Percentiles rank a stretch among this genome's conserved stretches.
phyloP scores from a whole-genome alignment of 2,888 invertebrate species.

The Liopterus haemorrhoidalis region DNA sequence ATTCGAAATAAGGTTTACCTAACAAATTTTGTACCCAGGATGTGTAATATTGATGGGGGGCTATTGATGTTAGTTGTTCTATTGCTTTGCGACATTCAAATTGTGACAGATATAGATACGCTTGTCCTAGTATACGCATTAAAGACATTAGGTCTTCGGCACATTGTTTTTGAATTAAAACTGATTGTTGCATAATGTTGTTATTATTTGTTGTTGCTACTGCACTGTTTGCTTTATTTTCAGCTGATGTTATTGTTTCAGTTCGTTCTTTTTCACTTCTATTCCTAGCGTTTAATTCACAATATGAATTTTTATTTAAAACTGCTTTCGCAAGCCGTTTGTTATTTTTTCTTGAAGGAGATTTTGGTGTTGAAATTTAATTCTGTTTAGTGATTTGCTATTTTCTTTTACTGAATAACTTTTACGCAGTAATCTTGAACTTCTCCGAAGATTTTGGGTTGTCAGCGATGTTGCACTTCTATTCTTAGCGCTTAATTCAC shows the following conservation, averaged over 20 bases:
- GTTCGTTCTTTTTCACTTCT: conserved; percentile 55
- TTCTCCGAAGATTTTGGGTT: too few species aligned
- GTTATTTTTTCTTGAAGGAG: conserved; percentile 85
- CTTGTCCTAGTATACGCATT: conserved; percentile 76
- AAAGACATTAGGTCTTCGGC: conserved; percentile 73
- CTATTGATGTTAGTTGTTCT: conserved; percentile 70
- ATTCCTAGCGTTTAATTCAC: conserved; percentile 73
- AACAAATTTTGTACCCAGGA: conserved; percentile 88
- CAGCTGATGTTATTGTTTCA: conserved; percentile 60
- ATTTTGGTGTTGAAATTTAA: conserved; percentile 85
- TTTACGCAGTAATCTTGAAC: too few species aligned
- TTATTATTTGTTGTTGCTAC: conserved; percentile 37
- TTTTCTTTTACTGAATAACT: too few species aligned
- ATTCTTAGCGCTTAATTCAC: too few species aligned
- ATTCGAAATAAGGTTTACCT: conserved; percentile 85
- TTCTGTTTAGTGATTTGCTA: too few species aligned
- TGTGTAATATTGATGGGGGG: conserved; percentile 78
- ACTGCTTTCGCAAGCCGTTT: conserved; percentile 70
- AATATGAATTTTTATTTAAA: conserved; percentile 61
- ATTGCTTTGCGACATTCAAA: conserved; percentile 82
- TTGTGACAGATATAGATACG: conserved; percentile 73
- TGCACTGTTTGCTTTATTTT: conserved; percentile 48
- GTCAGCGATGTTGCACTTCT: too few species aligned
- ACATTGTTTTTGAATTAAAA: conserved; percentile 48
- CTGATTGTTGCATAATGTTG: conserved; percentile 47